These are phyloP conservation scores for Leptogaster cylindrica DNA, from an alignment of 2,888 invertebrate species.

Conservation along the genomic window DNA sequence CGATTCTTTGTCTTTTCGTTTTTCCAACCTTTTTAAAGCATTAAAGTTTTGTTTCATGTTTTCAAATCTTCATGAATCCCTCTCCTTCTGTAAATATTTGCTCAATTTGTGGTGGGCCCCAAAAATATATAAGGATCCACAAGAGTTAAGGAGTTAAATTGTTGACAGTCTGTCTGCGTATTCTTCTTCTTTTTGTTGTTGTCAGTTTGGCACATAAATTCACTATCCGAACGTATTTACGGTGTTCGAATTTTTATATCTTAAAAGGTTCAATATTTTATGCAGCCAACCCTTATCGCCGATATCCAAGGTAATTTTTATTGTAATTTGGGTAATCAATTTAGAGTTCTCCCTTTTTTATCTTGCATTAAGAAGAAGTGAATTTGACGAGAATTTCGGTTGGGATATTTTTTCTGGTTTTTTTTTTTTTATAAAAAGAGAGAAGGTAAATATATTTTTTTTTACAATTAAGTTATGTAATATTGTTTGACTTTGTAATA, in stretches of 20 bases:
- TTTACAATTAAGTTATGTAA: too few species aligned
- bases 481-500: too few species aligned
- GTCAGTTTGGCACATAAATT: constrained; percentile 11
- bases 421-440: too few species aligned
- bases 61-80: constrained; percentile 21
- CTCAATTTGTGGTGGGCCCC: background rate
- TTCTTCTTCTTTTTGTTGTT: constrained; percentile 13
- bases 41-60: constrained; percentile 3
- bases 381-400: too few species aligned
- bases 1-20: too few species aligned
- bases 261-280: constrained; percentile 38
- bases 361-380: too few species aligned
- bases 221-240: constrained; percentile 11
- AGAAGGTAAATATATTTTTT: too few species aligned
- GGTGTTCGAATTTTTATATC: constrained; percentile 28
- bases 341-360: constrained; percentile 2
- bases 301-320: constrained; percentile 37
- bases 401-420: too few species aligned
- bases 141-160: constrained; percentile 27
- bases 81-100: constrained; percentile 27
- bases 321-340: constrained; percentile 40
- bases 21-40: constrained; percentile 10
- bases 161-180: constrained; percentile 19
- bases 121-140: constrained; percentile 16
- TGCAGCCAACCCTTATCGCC: constrained; percentile 23